Percentiles rank a stretch among this genome's conserved stretches.
These are phyloP conservation scores for Drosophila ananassae DNA, from an alignment of 1,140 invertebrate genomes.

Conservation along the genomic window DNA sequence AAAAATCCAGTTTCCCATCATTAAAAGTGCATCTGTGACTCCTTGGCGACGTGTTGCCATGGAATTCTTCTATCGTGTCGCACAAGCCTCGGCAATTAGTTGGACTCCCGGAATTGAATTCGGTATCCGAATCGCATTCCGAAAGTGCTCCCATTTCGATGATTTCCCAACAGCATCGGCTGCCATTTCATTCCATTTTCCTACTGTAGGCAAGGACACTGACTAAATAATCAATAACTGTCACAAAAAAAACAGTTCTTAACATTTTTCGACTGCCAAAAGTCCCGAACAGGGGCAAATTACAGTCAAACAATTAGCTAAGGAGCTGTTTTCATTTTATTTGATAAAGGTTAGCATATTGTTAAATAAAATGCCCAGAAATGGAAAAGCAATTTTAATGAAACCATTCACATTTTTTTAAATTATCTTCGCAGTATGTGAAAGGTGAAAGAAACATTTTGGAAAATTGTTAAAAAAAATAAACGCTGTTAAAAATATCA, in stretches of 20 bases:
- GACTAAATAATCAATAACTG: constrained; percentile 74
- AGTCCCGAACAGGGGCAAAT: constrained; percentile 34
- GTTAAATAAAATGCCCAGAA: background rate
- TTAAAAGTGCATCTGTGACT: constrained; percentile 54
- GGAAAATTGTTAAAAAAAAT: too few relatives aligned
- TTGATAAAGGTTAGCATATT: constrained; percentile 52
- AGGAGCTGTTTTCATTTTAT: constrained; percentile 50
- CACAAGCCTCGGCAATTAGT: constrained; percentile 57
- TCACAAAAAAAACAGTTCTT: constrained; percentile 49
- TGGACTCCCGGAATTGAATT: constrained; percentile 25
- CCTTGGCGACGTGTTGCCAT: constrained; percentile 48
- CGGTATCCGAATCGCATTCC: constrained; percentile 14
- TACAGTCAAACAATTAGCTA: constrained; percentile 32
- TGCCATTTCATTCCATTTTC: constrained; percentile 16
- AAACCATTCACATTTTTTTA: constrained; percentile 42
- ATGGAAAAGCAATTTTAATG: background rate
- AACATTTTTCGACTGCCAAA: constrained; percentile 30
- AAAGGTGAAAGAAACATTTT: background rate
- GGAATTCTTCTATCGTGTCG: constrained; percentile 1
- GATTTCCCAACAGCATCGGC: constrained; percentile 59
- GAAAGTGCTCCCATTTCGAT: constrained; percentile 54
- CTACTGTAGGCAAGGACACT: constrained; percentile 6
- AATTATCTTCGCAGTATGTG: constrained; percentile 6
- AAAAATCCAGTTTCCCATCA: constrained; percentile 40
- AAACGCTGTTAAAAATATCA: too few relatives aligned